Percentiles rank a stretch among this genome's conserved stretches.
Conservation (phyloP, 2,888 invertebrate species). For the Bellardia bayeri region DNA sequence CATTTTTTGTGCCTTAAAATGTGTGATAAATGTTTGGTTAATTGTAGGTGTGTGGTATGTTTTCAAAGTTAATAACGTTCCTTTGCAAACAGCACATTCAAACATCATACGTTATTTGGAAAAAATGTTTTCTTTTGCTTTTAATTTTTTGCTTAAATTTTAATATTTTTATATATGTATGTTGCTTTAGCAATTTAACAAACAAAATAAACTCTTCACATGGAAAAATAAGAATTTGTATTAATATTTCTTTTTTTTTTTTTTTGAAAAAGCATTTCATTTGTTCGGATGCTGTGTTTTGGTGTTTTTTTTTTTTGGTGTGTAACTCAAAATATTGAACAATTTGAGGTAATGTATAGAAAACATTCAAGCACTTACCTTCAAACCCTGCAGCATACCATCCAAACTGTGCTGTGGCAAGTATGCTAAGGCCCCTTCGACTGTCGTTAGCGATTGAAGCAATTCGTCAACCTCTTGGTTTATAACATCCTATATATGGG, state of each 20-base stretch:
- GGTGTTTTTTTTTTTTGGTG: not conserved
- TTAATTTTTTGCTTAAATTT: conserved; percentile 20
- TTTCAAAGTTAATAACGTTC: conserved; percentile 40
- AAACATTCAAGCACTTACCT: conserved; percentile 85
- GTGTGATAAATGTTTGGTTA: conserved; percentile 20
- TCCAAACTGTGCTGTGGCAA: conserved; percentile 90
- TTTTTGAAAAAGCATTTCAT: conserved; percentile 58
- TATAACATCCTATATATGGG: conserved; percentile 85
- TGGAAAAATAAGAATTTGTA: conserved; percentile 32
- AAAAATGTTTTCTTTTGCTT: not conserved
- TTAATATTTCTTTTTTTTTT: conserved; percentile 21
- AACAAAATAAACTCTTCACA: conserved; percentile 54
- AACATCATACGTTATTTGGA: conserved; percentile 27
- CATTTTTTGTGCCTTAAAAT: not conserved
- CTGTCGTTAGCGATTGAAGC: conserved; percentile 87
- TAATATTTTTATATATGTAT: not conserved
- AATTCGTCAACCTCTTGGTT: conserved; percentile 89
- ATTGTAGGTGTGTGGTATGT: conserved; percentile 22
- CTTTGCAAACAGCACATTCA: conserved; percentile 36
- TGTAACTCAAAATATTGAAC: not conserved
- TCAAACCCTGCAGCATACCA: conserved; percentile 89
- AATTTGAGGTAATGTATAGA: not conserved
- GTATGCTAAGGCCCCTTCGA: conserved; percentile 88
- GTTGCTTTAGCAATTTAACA: conserved; percentile 64
- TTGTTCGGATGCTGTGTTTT: conserved; percentile 57